Evolutionary conservation across 2,113 vertebrate genomes (phyloP), one percentile per base, ranked within the genome.

Genomic region (Halcyon senegalensis): DNA sequence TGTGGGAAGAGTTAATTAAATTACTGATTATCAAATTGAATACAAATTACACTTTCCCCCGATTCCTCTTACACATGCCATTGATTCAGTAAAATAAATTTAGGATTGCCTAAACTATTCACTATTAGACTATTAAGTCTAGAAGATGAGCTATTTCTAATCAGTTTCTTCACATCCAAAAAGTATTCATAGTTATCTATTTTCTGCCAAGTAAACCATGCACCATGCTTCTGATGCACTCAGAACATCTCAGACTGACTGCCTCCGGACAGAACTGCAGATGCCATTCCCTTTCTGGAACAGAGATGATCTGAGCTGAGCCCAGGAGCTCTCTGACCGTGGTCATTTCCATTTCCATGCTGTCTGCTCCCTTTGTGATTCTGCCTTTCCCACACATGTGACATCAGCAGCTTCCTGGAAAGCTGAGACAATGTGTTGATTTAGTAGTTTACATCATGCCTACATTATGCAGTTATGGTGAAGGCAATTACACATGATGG

Each of bases 261-360:
- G 70, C 62, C 82, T 68, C 41, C 3, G 1, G 72, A 79, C 79
- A 94, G 82, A 88, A 85, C 13, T 60, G 76, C 27, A 90, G 18
- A 75, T 82, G 62, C 23, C 56, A 86, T 92, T 97, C 94, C 67
- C 78, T 93, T 69, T 93, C 53, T 1, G 0, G 66, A 95, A 24
- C 27, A 88, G 75, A 53, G 41, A 73, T 90, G 60, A 80, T 37
- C 58, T 3, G 1, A 85, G 41, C 35, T 92, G 78, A 96, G 76
- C 66, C 55, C 72, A 69, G 0, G 0, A 80, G 19, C 14, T 59
- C 39, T 13, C 23, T 69, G 30, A 13, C 62, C 0, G 0, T 27
- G 64, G 51, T 69, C 14, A 74, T 77, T 94, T 88, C 85, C 66
- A 90, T 76, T 89, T 94, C 50, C 2, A 0, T 76, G 82, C 92